These are phyloP conservation scores for Pteromalus puparum DNA, from an alignment of 1,140 invertebrate species.

Conservation along the genomic window DNA sequence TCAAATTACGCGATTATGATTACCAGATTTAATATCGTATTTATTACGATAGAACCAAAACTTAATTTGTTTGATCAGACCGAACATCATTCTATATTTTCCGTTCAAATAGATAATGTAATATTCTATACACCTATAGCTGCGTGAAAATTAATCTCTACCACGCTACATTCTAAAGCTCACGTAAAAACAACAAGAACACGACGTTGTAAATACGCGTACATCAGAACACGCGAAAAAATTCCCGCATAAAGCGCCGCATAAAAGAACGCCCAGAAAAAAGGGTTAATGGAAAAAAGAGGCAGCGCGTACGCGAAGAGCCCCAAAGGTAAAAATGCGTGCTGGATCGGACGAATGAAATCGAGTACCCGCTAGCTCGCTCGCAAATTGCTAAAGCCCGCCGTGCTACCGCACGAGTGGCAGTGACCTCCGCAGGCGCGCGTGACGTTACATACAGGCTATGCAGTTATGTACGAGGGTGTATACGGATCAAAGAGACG, in stretches of 20 bases:
- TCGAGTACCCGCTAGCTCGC: conserved; percentile 12
- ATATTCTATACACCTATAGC: too few relatives aligned
- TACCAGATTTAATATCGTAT: too few relatives aligned
- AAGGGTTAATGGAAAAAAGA: conserved; percentile 6
- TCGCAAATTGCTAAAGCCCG: conserved; percentile 43
- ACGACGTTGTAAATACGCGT: not conserved
- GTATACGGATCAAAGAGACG: conserved; percentile 38
- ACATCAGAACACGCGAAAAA: not conserved
- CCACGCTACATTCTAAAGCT: too few relatives aligned
- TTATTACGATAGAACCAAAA: too few relatives aligned
- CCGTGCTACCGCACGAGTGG: not conserved
- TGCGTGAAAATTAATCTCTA: too few relatives aligned
- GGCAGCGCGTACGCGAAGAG: not conserved
- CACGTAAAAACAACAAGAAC: too few relatives aligned
- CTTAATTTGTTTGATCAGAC: too few relatives aligned
- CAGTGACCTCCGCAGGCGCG: conserved; percentile 24
- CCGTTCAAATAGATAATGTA: too few relatives aligned
- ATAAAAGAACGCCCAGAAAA: not conserved
- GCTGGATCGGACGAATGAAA: conserved; percentile 23
- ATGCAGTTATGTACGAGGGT: not conserved
- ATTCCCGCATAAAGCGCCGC: not conserved
- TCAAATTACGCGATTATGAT: too few relatives aligned
- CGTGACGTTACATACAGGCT: conserved; percentile 19
- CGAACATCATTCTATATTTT: too few relatives aligned
- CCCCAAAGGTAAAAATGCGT: not conserved